Conservation (phyloP, 2,113 vertebrate species). For the Gavia stellata region DNA sequence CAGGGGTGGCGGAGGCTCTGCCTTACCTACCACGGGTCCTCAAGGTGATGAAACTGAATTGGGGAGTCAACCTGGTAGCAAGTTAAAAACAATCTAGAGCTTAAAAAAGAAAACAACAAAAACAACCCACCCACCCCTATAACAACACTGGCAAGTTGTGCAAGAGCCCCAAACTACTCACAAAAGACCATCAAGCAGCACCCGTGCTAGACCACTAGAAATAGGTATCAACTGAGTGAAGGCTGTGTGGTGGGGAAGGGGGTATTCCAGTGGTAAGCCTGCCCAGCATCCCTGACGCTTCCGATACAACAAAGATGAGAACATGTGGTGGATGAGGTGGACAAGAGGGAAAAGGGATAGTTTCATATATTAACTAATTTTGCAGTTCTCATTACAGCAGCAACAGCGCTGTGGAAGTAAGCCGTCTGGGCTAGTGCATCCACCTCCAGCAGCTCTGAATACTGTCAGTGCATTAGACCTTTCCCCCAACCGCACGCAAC, state of each 20-base stretch:
- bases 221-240: not conserved
- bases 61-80: not conserved
- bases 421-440: conserved; percentile 28
- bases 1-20: not conserved
- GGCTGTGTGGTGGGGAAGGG: not conserved
- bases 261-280: conserved; percentile 32
- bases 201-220: conserved; percentile 12
- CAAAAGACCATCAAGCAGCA: conserved; percentile 32
- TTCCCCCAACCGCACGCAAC: not conserved
- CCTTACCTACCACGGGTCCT: not conserved
- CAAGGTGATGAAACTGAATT: not conserved
- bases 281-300: conserved; percentile 23
- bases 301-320: not conserved
- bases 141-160: conserved; percentile 41
- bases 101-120: not conserved
- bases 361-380: not conserved
- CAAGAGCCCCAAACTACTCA: conserved; percentile 34
- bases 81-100: not conserved
- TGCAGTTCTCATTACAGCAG: conserved; percentile 60
- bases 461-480: conserved; percentile 46
- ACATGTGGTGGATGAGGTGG: not conserved
- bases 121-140: not conserved
- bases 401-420: conserved; percentile 37
- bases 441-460: conserved; percentile 47
- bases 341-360: not conserved